Base-by-base conservation (phyloP, 2,113 vertebrate species). In the Oriolus oriolus region DNA sequence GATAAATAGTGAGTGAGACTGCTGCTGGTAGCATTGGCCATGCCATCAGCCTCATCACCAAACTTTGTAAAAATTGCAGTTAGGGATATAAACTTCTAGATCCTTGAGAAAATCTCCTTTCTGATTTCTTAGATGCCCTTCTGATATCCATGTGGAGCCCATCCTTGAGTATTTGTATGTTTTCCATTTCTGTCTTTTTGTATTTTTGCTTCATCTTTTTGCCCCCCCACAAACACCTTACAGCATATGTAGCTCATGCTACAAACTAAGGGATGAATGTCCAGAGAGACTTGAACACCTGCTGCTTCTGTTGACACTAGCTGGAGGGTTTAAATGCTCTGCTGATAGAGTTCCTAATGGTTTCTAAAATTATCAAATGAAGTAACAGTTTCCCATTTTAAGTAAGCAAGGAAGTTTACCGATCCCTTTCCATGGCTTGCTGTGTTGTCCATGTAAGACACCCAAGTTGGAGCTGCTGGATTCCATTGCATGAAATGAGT, bases 141-240 rank as follows among this genome's bases (percentile, higher is more conserved):
- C 11, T 12, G 16, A 56, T 64, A 5, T 5, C 10, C 8, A 10
- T 50, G 52, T 28, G 23, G 11, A 80, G 3, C 4, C 50, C 19
- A 80, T 61, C 28, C 16, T 74, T 53, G 8, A 37, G 5, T 56
- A 83, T 18, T 54, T 33, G 13, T 7, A 90, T 44, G 4, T 33
- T 61, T 66, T 66, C 13, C 5, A n/a, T 77, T 75, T 66, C 33
- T 89, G 7, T 30, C 0, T 61, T 64, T 63, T 28, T 6, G 0
- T 41, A n/a, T 59, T 42, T 94, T 89, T 64, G 2, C 13, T 93
- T 71, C 35, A 64, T 65, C 13, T 16, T 42, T 12, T 7, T 5
- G 1, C 2, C 10, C 4, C 3, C 1, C 6, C 9, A 13, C 19
- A 11, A 19, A 5, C n/a, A 23, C 24, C 4, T 85, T 35, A 19